A percentile compares a stretch with the other conserved stretches of the same genome.
Conservation (phyloP, 1,140 invertebrate genomes). For the Caerostris darwini region DNA sequence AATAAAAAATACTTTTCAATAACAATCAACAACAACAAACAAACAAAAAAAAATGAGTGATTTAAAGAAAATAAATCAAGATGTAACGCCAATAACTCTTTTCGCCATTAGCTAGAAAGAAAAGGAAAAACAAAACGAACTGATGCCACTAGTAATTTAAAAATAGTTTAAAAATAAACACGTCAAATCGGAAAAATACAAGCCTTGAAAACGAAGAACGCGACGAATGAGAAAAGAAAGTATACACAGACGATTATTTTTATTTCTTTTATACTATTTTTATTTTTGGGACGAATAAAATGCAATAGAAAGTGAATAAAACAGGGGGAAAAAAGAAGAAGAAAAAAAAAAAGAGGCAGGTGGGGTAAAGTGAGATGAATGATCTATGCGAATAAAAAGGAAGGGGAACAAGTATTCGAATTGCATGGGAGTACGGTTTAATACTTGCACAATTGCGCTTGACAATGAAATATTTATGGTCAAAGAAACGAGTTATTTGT, state of each 20-base stretch:
- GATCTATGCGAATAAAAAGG: conserved; percentile 51
- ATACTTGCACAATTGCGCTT: conserved; percentile 45
- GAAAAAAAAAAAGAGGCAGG: conserved; percentile 21
- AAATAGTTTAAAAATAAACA: conserved; percentile 48
- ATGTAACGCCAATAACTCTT: background rate
- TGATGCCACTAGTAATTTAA: conserved; percentile 31
- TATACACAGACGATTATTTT: conserved; percentile 21
- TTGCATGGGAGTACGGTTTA: conserved; percentile 38
- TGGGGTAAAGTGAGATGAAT: conserved; percentile 59
- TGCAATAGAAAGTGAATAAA: conserved; percentile 57
- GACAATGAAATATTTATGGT: conserved; percentile 61
- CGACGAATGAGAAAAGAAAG: conserved; percentile 36
- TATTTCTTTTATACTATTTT: conserved; percentile 25
- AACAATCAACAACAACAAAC: background rate
- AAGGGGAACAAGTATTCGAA: conserved; percentile 10
- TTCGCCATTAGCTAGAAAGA: background rate
- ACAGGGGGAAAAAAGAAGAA: background rate
- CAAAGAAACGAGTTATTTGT: conserved; percentile 47
- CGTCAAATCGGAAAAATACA: conserved; percentile 23
- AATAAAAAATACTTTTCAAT: background rate
- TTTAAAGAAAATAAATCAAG: background rate
- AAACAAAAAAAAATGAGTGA: background rate
- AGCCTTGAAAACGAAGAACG: conserved; percentile 8
- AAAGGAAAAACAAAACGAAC: background rate
- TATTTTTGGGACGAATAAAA: conserved; percentile 39